Percentiles rank a stretch among this genome's conserved stretches.
Conservation (phyloP, 2,113 vertebrate species). For the Zeus faber region DNA sequence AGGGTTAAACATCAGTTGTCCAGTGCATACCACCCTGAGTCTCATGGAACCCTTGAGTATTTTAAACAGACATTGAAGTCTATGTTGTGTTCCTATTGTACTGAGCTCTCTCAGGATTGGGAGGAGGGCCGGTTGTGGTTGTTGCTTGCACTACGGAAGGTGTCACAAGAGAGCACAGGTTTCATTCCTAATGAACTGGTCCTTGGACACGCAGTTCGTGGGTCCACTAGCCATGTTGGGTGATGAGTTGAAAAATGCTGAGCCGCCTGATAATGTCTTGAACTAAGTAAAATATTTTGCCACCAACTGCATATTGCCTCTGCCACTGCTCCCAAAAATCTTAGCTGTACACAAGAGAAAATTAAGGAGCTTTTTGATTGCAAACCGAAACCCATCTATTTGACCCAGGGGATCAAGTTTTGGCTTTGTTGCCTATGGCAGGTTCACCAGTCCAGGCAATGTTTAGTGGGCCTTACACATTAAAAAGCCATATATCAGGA, state of each 20-base stretch:
- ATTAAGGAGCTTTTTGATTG: slow-evolving; percentile 1
- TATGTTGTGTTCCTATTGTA: not conserved
- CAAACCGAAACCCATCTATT: not conserved
- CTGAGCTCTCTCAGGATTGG: not conserved
- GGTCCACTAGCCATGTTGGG: not conserved
- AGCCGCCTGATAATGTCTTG: not conserved
- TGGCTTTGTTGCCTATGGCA: not conserved
- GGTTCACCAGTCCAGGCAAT: not conserved
- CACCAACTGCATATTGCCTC: not conserved
- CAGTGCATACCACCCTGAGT: not conserved
- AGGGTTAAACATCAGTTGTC: not conserved
- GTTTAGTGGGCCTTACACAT: slow-evolving; percentile 16
- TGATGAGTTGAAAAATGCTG: not conserved
- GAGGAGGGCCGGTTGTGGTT: not conserved
- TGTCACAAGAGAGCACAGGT: not conserved
- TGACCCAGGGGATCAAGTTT: slow-evolving; percentile 4
- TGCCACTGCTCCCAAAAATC: not conserved
- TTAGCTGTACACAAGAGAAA: not conserved
- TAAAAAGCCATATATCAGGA: not conserved
- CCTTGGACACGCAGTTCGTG: not conserved
- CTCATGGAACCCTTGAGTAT: too few species aligned
- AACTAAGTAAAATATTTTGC: not conserved
- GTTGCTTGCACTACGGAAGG: not conserved
- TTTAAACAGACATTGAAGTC: too few species aligned
- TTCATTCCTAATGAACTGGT: not conserved